Percentiles rank a stretch among this genome's conserved stretches.
phyloP scores from a whole-genome alignment of 2,888 invertebrate genomes.

The Plemyria rubiginata region DNA sequence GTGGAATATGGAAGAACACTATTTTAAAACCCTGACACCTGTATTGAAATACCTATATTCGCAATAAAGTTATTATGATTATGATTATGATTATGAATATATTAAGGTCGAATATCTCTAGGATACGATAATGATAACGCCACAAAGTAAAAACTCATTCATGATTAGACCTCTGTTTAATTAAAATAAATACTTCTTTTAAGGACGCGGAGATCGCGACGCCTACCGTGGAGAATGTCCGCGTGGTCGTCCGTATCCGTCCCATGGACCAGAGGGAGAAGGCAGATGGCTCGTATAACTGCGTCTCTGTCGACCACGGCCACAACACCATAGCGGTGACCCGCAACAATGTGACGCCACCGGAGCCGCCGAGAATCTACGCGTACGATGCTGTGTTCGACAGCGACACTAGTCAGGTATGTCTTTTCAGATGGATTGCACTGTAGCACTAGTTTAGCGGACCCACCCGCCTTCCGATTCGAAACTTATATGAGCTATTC shows the following conservation, averaged over 20 bases:
- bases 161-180: not conserved
- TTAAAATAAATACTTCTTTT: not conserved
- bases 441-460: not conserved
- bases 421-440: not conserved
- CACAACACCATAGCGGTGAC: slow-evolving; percentile 92
- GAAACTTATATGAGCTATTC: not conserved
- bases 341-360: slow-evolving; percentile 88
- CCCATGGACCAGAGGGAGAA: slow-evolving; percentile 96
- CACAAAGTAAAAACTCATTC: too few species aligned
- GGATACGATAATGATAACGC: too few species aligned
- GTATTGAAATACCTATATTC: too few species aligned
- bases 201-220: slow-evolving; percentile 80
- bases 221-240: slow-evolving; percentile 95
- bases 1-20: too few species aligned
- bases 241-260: slow-evolving; percentile 97
- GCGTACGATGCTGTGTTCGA: slow-evolving; percentile 98
- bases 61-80: too few species aligned
- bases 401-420: slow-evolving; percentile 77
- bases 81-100: too few species aligned
- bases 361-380: slow-evolving; percentile 94
- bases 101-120: too few species aligned
- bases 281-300: slow-evolving; percentile 88
- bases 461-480: not conserved
- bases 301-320: slow-evolving; percentile 90
- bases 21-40: too few species aligned